A percentile compares a stretch with the other conserved stretches of the same genome.
These are phyloP conservation scores for Nemoura dubitans DNA, from an alignment of 2,888 invertebrate genomes.

Conservation along the genomic window DNA sequence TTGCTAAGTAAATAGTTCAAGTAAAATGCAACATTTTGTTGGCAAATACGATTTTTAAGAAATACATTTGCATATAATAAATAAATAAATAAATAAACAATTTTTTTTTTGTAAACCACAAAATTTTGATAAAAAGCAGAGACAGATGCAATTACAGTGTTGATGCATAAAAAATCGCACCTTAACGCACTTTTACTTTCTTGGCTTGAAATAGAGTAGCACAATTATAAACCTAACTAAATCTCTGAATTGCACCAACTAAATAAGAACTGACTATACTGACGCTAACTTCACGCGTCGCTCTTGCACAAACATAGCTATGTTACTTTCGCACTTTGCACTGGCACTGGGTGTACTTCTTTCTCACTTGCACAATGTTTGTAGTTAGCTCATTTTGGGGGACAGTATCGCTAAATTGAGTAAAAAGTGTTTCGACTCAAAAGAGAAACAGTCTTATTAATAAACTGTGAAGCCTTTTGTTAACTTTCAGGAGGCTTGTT, in stretches of 20 bases:
- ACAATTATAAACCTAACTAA: neutral
- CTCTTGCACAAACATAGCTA: neutral
- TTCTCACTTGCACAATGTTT: neutral
- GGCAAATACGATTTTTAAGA: neutral
- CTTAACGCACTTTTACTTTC: neutral
- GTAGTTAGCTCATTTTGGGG: neutral
- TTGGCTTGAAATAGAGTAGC: neutral
- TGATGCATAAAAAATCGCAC: neutral
- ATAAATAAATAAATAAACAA: neutral
- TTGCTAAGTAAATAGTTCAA: neutral
- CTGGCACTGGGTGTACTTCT: slow-evolving; percentile 5
- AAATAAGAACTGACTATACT: neutral
- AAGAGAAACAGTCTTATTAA: neutral
- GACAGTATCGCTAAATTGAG: neutral
- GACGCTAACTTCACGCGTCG: neutral
- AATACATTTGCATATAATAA: neutral
- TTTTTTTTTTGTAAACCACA: neutral
- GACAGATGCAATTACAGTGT: neutral
- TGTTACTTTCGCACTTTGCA: neutral
- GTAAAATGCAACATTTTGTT: neutral
- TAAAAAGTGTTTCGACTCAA: too few relatives aligned
- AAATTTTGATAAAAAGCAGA: neutral
- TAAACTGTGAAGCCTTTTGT: neutral
- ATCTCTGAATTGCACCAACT: neutral
- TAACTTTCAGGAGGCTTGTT: neutral